Percentiles rank a stretch among this genome's conserved stretches.
Evolutionary conservation across 2,888 invertebrate species (phyloP).

Genomic region (Drosophila phalerata): DNA sequence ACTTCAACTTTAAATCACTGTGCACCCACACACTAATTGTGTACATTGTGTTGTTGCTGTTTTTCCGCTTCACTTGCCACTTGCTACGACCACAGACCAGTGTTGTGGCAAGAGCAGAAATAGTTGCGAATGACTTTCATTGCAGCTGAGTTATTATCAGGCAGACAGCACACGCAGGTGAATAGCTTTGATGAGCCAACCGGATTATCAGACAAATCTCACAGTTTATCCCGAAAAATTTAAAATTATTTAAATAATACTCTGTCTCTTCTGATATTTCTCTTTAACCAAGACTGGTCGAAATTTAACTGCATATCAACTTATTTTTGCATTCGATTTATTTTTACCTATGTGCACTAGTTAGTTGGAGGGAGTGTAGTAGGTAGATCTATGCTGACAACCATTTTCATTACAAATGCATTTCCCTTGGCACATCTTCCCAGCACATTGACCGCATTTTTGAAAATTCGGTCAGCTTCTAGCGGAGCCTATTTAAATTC

Average conservation of each 20-base stretch:
- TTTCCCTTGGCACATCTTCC: constrained; percentile 53
- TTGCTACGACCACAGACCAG: constrained; percentile 48
- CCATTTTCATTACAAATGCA: constrained; percentile 73
- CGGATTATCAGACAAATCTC: constrained; percentile 19
- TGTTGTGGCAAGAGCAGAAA: constrained; percentile 52
- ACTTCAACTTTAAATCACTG: constrained; percentile 18
- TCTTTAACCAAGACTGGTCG: constrained; percentile 1
- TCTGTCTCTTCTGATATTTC: neutral
- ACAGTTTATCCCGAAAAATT: constrained; percentile 37
- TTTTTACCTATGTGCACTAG: neutral
- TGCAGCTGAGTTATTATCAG: constrained; percentile 60
- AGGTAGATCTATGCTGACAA: constrained; percentile 17
- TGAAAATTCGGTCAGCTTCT: constrained; percentile 39
- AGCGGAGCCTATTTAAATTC: constrained; percentile 64
- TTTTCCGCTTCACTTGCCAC: constrained; percentile 53
- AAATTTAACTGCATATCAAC: constrained; percentile 33
- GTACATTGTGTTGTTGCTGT: constrained; percentile 24
- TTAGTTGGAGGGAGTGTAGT: neutral
- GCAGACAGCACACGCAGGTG: constrained; percentile 15
- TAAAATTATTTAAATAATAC: neutral
- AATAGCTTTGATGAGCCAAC: constrained; percentile 13
- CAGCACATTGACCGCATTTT: constrained; percentile 73
- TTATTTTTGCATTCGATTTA: constrained; percentile 11
- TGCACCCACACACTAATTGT: constrained; percentile 6
- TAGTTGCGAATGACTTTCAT: constrained; percentile 51